Base-by-base conservation (phyloP, 2,797 vertebrate genomes). In the Taeniopygia guttata region DNA sequence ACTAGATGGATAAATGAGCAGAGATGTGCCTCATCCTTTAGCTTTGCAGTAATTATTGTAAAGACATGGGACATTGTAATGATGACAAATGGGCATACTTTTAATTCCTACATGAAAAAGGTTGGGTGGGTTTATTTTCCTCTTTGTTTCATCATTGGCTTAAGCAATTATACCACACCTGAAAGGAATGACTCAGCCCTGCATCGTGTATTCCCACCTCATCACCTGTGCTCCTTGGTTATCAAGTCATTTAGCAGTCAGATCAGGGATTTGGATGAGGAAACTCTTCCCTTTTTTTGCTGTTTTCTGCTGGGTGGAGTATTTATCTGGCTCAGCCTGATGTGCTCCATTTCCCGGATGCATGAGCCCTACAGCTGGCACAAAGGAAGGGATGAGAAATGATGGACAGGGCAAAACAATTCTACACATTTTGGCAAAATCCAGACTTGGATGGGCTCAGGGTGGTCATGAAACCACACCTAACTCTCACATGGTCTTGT, bases 151-250 rank as follows among this genome's bases (percentile, higher is more conserved):
- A 67, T 68, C 17, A 9, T 46, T 85, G 75, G 43, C n/a, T 87
- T 92, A 85, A 87, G 66, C 49, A 83, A 58, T 66, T 60, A 20
- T 42, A 36, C 52, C 66, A 25, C 45, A 56, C 74, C 26, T 84
- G 42, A 80, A 95, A 82, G 15, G 30, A 56, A 67, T 93, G 64
- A 92, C 56, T 96, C 68, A 93, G 62, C 18, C 46, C 68, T 80
- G 52, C 42, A 30, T 60, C 32, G 29, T 15, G 5, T 21, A 5
- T 60, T 90, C 56, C 81, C 64, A 74, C 42, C 32, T 73, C 58
- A 79, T 12, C 9, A 15, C 40, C 59, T 51, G 20, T 58, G 30
- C 1, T 0, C 54, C 43, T 92, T 59, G 51, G 48, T 72, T 52
- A 55, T 48, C 2, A 3, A 80, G 59, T 7, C 1, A 13, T 48